Evolutionary conservation across 2,797 vertebrate species (phyloP).

Genomic region (Dermochelys coriacea): DNA sequence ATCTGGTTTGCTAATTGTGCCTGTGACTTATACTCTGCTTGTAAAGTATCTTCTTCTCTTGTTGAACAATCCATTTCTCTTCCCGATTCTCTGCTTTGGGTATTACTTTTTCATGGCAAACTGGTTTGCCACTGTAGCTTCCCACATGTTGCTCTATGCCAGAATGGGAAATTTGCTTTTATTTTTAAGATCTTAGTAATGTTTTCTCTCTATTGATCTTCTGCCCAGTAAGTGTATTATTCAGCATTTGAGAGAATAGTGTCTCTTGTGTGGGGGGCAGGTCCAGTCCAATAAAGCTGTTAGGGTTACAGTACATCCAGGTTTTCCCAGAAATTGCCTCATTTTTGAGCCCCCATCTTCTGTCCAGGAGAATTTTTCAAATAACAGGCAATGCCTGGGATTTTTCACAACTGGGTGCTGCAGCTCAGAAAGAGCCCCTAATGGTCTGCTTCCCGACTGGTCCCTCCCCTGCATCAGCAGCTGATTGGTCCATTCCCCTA

Average conservation of each 20-base stretch:
- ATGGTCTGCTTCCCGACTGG: background rate
- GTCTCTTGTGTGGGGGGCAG: background rate
- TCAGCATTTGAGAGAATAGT: background rate
- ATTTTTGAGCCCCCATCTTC: background rate
- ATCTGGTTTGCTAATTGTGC: background rate
- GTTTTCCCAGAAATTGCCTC: background rate
- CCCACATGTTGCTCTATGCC: background rate
- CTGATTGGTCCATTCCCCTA: background rate
- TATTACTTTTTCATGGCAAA: background rate
- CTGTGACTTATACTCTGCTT: background rate
- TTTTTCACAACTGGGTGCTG: background rate
- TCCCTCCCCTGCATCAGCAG: background rate
- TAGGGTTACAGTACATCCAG: background rate
- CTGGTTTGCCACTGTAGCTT: background rate
- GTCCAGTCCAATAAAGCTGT: background rate
- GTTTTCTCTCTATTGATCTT: background rate
- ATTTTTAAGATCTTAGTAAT: background rate
- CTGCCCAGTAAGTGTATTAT: background rate
- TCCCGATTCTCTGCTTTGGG: no score
- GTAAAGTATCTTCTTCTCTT: background rate
- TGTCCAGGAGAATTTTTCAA: background rate
- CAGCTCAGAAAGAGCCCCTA: background rate
- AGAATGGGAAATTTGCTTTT: background rate
- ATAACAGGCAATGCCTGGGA: background rate
- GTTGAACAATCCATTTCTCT: background rate